A percentile compares a stretch with the other conserved stretches of the same genome.
Conservation (phyloP, 1,140 invertebrate species). For the Scaptomyza hsui region DNA sequence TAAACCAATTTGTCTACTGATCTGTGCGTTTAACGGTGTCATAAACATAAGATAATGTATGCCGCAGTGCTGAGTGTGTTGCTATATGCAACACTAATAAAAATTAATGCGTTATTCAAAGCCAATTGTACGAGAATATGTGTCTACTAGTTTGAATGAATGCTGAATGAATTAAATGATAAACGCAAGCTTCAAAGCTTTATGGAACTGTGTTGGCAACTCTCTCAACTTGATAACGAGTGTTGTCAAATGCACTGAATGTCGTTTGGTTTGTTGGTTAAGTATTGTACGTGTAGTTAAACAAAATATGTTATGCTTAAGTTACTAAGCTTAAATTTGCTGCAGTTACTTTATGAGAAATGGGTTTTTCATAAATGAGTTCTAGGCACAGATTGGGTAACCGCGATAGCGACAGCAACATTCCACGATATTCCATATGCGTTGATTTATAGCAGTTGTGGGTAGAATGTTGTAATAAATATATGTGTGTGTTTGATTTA, state of each 20-base stretch:
- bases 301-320: constrained; percentile 51
- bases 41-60: constrained; percentile 46
- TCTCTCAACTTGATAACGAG: constrained; percentile 26
- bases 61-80: constrained; percentile 50
- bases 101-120: constrained; percentile 53
- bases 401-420: constrained; percentile 84
- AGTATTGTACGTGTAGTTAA: constrained; percentile 40
- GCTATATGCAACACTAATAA: constrained; percentile 18
- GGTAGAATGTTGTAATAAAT: constrained; percentile 24
- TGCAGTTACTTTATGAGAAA: constrained; percentile 34
- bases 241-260: constrained; percentile 52
- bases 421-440: constrained; percentile 82
- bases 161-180: constrained; percentile 59
- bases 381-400: constrained; percentile 84
- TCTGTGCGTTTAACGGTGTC: constrained; percentile 68
- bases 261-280: constrained; percentile 47
- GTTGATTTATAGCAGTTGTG: constrained; percentile 40
- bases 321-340: constrained; percentile 39
- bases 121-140: constrained; percentile 57
- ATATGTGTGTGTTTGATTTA: constrained; percentile 12
- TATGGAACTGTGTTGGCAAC: constrained; percentile 46
- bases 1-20: constrained; percentile 65
- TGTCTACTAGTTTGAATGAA: constrained; percentile 47
- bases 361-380: constrained; percentile 65
- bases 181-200: constrained; percentile 63